Conservation (phyloP, 2,888 invertebrate species). For the Venustoraphidia nigricollis region DNA sequence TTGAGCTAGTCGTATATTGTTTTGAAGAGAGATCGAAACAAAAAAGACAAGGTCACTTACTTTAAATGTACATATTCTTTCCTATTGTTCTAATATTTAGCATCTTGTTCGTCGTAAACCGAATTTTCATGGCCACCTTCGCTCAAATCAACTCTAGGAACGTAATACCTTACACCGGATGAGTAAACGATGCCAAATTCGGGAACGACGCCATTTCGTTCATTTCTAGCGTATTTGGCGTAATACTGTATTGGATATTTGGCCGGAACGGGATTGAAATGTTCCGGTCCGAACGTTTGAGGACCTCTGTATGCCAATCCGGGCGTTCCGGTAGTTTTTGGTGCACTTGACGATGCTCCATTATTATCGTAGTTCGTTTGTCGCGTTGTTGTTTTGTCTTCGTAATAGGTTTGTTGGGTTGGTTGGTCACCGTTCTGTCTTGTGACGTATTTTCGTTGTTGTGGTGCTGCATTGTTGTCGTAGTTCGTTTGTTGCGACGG, state of each 20-base stretch:
- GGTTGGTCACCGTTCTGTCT: too few species aligned
- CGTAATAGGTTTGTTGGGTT: too few species aligned
- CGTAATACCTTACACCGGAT: conserved; percentile 26
- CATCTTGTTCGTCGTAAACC: conserved; percentile 23
- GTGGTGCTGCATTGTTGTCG: too few species aligned
- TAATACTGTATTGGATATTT: conserved; percentile 13
- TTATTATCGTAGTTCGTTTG: too few species aligned
- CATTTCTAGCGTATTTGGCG: conserved; percentile 1
- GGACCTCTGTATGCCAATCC: conserved; percentile 25
- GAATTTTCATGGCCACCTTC: conserved; percentile 21
- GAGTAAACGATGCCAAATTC: conserved; percentile 27
- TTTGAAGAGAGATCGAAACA: too few species aligned
- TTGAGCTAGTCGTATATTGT: too few species aligned
- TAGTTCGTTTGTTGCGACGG: background rate
- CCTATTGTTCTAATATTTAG: conserved; percentile 17
- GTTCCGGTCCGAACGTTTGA: conserved; percentile 24
- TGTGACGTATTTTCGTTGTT: too few species aligned
- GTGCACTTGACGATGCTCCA: too few species aligned
- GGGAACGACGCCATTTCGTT: conserved; percentile 18
- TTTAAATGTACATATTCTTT: background rate
- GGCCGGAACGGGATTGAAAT: conserved; percentile 19
- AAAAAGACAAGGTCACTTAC: too few species aligned
- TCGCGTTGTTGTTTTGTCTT: too few species aligned
- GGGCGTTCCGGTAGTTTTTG: background rate
- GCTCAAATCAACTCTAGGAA: conserved; percentile 21